Conservation (phyloP, 2,888 invertebrate species). For the Cosmorhoe ocellata region DNA sequence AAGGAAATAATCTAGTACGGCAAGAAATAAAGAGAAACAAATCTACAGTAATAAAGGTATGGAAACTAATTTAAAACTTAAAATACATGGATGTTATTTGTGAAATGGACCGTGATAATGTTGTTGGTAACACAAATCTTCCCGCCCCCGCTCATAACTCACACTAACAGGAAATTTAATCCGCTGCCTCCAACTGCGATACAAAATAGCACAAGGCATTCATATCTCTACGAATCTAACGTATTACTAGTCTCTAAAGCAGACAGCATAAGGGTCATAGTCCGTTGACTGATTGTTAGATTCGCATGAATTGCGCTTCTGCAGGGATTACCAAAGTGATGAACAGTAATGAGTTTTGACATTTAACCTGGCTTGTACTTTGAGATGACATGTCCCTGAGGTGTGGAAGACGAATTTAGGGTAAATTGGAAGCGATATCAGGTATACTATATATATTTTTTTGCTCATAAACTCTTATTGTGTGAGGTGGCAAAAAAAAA, state of each 20-base stretch:
- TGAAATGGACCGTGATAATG: background rate
- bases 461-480: no score
- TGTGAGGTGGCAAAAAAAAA: no score
- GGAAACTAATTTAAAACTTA: no score
- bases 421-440: background rate
- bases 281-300: constrained; percentile 25
- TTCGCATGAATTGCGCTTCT: constrained; percentile 13
- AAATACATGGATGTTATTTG: no score
- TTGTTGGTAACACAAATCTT: background rate
- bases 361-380: constrained; percentile 8
- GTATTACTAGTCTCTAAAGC: constrained; percentile 34
- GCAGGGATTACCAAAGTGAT: constrained; percentile 27
- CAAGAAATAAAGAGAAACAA: no score
- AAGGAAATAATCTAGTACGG: no score
- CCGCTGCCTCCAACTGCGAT: constrained; percentile 48
- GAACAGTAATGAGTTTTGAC: constrained; percentile 29
- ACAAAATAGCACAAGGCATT: constrained; percentile 55
- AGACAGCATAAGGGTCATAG: constrained; percentile 33
- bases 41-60: no score
- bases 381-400: constrained; percentile 5
- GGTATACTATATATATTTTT: no score
- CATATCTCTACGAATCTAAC: constrained; percentile 53
- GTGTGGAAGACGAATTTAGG: background rate
- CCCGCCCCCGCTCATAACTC: constrained; percentile 36
- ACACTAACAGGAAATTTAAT: constrained; percentile 51